Conservation (phyloP, 2,797 vertebrate genomes). For the Sebastes minor region DNA sequence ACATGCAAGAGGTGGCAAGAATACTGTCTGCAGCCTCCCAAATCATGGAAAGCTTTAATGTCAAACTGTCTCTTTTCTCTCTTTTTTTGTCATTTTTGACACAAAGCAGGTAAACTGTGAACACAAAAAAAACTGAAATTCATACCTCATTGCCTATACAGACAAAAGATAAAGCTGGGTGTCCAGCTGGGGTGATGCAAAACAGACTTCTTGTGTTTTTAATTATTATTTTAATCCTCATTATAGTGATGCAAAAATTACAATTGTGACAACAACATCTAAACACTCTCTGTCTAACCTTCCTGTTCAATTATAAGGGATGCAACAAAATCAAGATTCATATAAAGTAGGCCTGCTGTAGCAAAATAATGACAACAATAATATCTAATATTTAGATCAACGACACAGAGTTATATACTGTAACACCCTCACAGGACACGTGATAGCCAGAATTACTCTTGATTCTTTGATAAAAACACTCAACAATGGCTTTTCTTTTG, state of each 20-base stretch:
- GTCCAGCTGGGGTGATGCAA: not conserved
- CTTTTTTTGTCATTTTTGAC: not conserved
- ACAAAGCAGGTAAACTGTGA: not conserved
- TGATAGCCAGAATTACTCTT: not conserved
- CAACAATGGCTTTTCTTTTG: not conserved
- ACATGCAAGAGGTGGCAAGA: not conserved
- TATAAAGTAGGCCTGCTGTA: not conserved
- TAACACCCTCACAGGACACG: not conserved
- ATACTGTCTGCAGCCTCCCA: not conserved
- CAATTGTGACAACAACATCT: not conserved
- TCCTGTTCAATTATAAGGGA: not conserved
- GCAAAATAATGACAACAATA: not conserved
- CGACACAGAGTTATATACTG: too few relatives aligned
- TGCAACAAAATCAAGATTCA: not conserved
- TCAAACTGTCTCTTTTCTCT: not conserved
- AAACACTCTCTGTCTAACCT: not conserved
- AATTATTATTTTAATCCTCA: not conserved
- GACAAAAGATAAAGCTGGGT: not conserved
- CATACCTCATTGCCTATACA: not conserved
- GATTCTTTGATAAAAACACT: not conserved
- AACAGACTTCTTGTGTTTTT: not conserved
- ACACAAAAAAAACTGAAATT: not conserved
- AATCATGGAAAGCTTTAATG: not conserved
- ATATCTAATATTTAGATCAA: not conserved
- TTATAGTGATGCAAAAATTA: not conserved